These are phyloP conservation scores for Hippolais icterina DNA, from an alignment of 2,113 vertebrate genomes.

Conservation along the genomic window DNA sequence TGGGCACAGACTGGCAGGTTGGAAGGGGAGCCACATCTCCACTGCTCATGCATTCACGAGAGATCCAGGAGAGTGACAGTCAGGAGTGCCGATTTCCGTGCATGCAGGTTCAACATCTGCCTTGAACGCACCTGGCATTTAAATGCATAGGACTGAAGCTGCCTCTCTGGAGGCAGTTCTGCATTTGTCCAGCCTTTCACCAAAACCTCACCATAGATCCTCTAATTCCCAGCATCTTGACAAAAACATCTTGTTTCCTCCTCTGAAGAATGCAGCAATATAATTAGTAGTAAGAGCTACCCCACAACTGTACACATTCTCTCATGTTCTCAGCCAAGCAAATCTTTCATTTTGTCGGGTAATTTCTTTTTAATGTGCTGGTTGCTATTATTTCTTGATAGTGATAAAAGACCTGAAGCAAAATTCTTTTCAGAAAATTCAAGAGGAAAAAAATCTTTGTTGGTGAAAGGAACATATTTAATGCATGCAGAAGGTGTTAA, in stretches of 20 bases:
- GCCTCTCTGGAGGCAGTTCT: neutral
- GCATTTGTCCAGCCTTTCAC: neutral
- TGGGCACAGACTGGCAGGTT: rapidly evolving
- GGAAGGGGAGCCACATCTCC: neutral
- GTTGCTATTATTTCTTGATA: constrained; percentile 57
- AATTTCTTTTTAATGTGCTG: constrained; percentile 59
- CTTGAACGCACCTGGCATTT: neutral
- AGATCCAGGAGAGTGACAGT: neutral
- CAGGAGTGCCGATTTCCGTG: rapidly evolving
- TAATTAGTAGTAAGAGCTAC: constrained; percentile 22
- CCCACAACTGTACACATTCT: neutral
- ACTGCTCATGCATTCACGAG: rapidly evolving
- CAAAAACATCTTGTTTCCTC: neutral
- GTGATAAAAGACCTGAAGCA: constrained; percentile 56
- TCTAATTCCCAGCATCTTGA: neutral
- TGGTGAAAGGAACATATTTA: constrained; percentile 44
- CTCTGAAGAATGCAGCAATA: neutral
- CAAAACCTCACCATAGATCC: neutral
- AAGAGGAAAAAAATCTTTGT: constrained; percentile 20
- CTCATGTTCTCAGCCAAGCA: constrained; percentile 12
- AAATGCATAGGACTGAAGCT: neutral
- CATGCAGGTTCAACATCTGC: neutral
- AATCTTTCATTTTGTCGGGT: constrained; percentile 54
- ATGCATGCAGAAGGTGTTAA: constrained; percentile 57
- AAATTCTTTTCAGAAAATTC: constrained; percentile 29